These are phyloP conservation scores for Cyanistes caeruleus DNA, from an alignment of 2,113 vertebrate species.

Conservation along the genomic window DNA sequence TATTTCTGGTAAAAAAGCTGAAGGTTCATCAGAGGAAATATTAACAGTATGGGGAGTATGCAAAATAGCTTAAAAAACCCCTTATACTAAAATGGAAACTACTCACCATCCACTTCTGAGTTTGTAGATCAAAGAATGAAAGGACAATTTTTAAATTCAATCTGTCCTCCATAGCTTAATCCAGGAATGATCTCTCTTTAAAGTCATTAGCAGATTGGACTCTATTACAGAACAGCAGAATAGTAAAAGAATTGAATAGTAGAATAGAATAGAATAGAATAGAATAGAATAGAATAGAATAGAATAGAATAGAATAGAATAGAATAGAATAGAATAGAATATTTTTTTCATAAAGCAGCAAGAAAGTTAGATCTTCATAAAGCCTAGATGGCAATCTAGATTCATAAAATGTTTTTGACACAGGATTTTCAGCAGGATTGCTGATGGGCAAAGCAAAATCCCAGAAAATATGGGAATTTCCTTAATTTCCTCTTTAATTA, in stretches of 20 bases:
- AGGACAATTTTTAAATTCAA: background rate
- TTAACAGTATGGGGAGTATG: background rate
- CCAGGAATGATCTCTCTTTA: background rate
- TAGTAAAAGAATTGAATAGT: background rate
- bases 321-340: background rate
- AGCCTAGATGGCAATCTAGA: background rate
- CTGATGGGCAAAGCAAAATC: no score
- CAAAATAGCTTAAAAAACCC: background rate
- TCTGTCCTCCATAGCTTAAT: background rate
- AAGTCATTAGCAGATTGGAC: background rate
- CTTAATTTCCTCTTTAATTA: background rate
- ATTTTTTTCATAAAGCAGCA: background rate
- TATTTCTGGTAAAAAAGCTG: background rate
- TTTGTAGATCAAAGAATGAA: background rate
- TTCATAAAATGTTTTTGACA: background rate
- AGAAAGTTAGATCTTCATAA: background rate
- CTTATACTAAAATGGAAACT: background rate
- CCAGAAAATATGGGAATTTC: background rate
- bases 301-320: background rate
- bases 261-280: no score
- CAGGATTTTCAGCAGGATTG: background rate
- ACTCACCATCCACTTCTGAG: background rate
- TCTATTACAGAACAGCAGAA: background rate
- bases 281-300: no score
- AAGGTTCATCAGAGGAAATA: background rate